Percentiles rank a stretch among this genome's conserved stretches.
These are phyloP conservation scores for Agrotis segetum DNA, from an alignment of 2,888 invertebrate genomes.

Conservation along the genomic window DNA sequence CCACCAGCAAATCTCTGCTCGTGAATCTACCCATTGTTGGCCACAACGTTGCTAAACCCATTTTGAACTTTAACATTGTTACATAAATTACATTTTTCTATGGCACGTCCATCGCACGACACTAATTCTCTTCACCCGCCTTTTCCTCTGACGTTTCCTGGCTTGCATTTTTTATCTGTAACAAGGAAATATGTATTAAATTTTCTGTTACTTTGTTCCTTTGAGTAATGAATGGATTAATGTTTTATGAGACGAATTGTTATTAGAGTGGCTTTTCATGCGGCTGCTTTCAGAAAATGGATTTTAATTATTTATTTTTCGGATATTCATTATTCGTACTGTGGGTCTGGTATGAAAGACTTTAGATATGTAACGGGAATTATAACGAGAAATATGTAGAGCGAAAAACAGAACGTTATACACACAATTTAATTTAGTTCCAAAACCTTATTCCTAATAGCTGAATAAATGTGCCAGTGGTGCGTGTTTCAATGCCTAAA, in stretches of 20 bases:
- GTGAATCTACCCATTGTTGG: conserved; percentile 76
- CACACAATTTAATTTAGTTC: too few relatives aligned
- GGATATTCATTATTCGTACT: neutral
- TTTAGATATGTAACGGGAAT: too few relatives aligned
- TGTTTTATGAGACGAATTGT: conserved; percentile 32
- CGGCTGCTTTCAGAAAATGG: neutral
- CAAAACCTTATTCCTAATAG: too few relatives aligned
- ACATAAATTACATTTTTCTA: conserved; percentile 79
- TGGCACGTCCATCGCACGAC: conserved; percentile 79
- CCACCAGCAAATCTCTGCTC: conserved; percentile 81
- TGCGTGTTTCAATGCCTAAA: too few relatives aligned
- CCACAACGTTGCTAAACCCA: conserved; percentile 74
- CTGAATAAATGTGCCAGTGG: too few relatives aligned
- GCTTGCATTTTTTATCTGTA: conserved; percentile 87
- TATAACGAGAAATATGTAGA: too few relatives aligned
- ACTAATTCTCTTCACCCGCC: conserved; percentile 78
- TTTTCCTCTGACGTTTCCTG: conserved; percentile 84
- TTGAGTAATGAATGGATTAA: conserved; percentile 39
- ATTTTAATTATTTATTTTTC: neutral
- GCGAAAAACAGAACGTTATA: too few relatives aligned
- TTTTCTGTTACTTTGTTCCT: conserved; percentile 45
- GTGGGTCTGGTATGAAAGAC: neutral
- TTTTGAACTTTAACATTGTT: conserved; percentile 72
- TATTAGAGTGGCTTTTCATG: conserved; percentile 2
- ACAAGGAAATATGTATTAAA: conserved; percentile 71